phyloP scores from a whole-genome alignment of 2,113 vertebrate species.

The Catharus minimus region DNA sequence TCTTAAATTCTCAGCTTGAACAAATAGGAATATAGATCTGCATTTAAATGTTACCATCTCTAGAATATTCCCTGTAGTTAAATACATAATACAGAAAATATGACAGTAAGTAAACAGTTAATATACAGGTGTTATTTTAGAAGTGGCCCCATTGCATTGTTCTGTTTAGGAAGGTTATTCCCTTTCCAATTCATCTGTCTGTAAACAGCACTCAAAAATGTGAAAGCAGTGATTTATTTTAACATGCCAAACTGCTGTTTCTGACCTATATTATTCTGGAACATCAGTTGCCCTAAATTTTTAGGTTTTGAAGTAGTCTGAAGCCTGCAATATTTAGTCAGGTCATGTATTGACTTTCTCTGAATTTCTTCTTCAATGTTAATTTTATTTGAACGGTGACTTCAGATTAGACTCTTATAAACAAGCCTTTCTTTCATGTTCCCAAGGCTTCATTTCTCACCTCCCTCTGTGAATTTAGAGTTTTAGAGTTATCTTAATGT shows the following conservation, averaged over 20 bases:
- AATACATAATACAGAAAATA: neutral
- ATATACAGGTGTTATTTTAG: neutral
- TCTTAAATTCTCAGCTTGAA: neutral
- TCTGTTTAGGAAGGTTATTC: conserved; percentile 10
- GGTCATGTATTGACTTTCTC: neutral
- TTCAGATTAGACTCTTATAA: neutral
- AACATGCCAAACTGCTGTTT: neutral
- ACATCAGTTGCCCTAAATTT: conserved; percentile 40
- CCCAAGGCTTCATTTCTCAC: neutral
- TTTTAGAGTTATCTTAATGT: neutral
- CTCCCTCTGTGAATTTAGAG: neutral
- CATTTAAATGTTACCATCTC: neutral
- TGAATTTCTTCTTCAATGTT: neutral
- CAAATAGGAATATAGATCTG: neutral
- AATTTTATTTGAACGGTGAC: neutral
- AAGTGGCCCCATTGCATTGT: neutral
- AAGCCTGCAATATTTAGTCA: neutral
- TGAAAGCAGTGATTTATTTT: conserved; percentile 40
- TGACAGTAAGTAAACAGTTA: conserved; percentile 2
- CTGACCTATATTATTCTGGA: conserved; percentile 38
- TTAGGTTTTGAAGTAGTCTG: neutral
- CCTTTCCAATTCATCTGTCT: neutral
- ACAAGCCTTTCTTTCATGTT: neutral
- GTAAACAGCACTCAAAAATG: neutral
- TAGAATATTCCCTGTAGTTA: neutral